Percentiles rank a stretch among this genome's conserved stretches.
phyloP scores from a whole-genome alignment of 2,797 vertebrate genomes.

The Capromys pilorides region DNA sequence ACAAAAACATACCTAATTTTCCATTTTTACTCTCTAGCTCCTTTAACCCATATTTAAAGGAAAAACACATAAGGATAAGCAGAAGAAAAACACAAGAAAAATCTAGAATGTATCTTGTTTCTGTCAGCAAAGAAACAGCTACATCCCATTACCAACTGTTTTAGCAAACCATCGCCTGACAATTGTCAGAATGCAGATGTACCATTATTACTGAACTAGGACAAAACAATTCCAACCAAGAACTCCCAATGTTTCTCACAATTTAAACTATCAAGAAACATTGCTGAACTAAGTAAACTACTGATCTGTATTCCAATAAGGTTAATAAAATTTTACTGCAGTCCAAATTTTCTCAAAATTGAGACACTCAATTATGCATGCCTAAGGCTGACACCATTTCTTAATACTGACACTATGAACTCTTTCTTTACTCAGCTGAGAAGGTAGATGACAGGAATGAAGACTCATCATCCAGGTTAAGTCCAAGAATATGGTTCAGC shows the following conservation, averaged over 20 bases:
- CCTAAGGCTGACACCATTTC: slow-evolving; percentile 78
- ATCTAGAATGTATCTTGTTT: slow-evolving; percentile 81
- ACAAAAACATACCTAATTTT: slow-evolving; percentile 25
- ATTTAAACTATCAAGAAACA: slow-evolving; percentile 30
- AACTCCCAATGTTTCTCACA: slow-evolving; percentile 22
- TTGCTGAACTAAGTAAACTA: background rate
- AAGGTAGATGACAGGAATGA: background rate
- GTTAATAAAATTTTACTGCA: slow-evolving; percentile 74
- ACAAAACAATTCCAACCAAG: slow-evolving; percentile 12
- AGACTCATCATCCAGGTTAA: background rate
- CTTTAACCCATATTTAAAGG: slow-evolving; percentile 43
- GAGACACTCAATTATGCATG: slow-evolving; percentile 87
- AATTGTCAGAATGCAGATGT: slow-evolving; percentile 78
- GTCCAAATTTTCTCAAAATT: slow-evolving; percentile 85
- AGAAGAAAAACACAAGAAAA: slow-evolving; percentile 82
- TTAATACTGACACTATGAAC: slow-evolving; percentile 67
- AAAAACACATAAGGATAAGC: slow-evolving; percentile 56
- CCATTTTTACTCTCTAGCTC: slow-evolving; percentile 1
- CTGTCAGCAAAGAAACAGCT: slow-evolving; percentile 88
- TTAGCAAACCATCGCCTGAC: slow-evolving; percentile 76
- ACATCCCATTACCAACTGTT: slow-evolving; percentile 79
- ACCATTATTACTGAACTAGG: slow-evolving; percentile 79
- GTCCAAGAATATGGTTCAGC: background rate
- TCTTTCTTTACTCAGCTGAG: slow-evolving; percentile 23
- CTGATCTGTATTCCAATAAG: slow-evolving; percentile 59